Evolutionary conservation across 2,888 invertebrate species (phyloP).

Genomic region (Kuschelorhynchus macadamiae): DNA sequence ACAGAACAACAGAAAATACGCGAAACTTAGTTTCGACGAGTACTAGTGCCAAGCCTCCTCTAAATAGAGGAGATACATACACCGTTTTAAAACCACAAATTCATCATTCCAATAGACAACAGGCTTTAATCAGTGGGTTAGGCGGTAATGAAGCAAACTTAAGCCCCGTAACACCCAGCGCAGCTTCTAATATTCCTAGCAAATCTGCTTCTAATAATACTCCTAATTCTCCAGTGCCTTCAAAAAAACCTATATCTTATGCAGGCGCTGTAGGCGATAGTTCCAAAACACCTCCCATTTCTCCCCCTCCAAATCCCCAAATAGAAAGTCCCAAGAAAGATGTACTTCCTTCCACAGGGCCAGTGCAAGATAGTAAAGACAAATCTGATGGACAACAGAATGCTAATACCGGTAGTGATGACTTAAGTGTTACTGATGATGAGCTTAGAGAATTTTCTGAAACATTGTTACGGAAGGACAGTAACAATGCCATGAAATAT

Average conservation of each 20-base stretch:
- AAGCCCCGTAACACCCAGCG: background rate
- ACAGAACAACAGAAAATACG: too few species aligned
- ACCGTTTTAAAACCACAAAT: slow-evolving; percentile 18
- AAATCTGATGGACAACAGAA: background rate
- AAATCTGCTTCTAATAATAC: background rate
- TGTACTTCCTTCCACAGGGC: slow-evolving; percentile 36
- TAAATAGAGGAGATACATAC: slow-evolving; percentile 20
- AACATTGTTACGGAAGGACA: slow-evolving; percentile 79
- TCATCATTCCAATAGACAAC: slow-evolving; percentile 19
- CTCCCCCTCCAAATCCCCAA: slow-evolving; percentile 5
- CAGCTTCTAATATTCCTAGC: background rate
- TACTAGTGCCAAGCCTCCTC: background rate
- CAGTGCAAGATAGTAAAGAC: background rate
- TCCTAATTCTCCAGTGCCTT: slow-evolving; percentile 2
- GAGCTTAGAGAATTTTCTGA: slow-evolving; percentile 78
- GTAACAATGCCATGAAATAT: slow-evolving; percentile 80
- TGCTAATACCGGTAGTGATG: background rate
- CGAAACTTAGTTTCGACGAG: background rate
- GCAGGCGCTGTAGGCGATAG: slow-evolving; percentile 31
- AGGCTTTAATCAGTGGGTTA: slow-evolving; percentile 21
- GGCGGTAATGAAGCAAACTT: slow-evolving; percentile 12
- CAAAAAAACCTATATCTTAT: slow-evolving; percentile 18
- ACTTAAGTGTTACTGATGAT: slow-evolving; percentile 55
- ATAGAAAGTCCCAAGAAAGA: slow-evolving; percentile 2
- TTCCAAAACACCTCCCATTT: slow-evolving; percentile 8